Percentiles rank a stretch among this genome's conserved stretches.
These are phyloP conservation scores for Nomada flava DNA, from an alignment of 2,888 invertebrate genomes.

Conservation along the genomic window DNA sequence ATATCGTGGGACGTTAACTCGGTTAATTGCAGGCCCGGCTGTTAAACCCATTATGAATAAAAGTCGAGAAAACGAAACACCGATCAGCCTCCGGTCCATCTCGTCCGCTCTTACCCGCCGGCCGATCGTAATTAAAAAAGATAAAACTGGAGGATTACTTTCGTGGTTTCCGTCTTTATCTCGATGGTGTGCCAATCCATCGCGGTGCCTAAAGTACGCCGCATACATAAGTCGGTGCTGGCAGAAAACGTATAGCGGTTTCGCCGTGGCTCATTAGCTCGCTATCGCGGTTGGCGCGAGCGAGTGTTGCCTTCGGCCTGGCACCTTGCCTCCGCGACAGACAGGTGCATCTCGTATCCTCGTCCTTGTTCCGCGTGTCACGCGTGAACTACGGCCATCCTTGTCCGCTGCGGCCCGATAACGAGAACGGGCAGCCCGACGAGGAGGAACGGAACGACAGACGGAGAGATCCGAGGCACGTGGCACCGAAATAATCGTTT, in stretches of 20 bases:
- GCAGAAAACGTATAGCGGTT: constrained; percentile 62
- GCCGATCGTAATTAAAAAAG: constrained; percentile 47
- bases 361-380: constrained; percentile 53
- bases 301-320: constrained; percentile 69
- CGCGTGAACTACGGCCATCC: constrained; percentile 58
- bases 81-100: not conserved
- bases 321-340: constrained; percentile 78
- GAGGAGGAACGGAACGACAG: constrained; percentile 33
- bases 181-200: constrained; percentile 61
- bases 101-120: constrained; percentile 4
- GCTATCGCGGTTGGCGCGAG: constrained; percentile 78
- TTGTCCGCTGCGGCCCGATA: constrained; percentile 71
- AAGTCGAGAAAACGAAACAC: not conserved
- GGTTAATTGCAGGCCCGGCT: constrained; percentile 9
- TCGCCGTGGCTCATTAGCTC: constrained; percentile 79
- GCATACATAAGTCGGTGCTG: constrained; percentile 27
- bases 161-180: constrained; percentile 61
- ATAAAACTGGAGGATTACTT: constrained; percentile 56
- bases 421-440: constrained; percentile 66
- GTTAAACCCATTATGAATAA: constrained; percentile 14
- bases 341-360: constrained; percentile 75
- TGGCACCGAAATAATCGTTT: constrained; percentile 73
- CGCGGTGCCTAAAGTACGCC: constrained; percentile 30
- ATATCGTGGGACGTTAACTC: constrained; percentile 15
- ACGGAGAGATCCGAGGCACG: constrained; percentile 68